phyloP scores from a whole-genome alignment of 1,140 invertebrate genomes.

The Heliconius nattereri region DNA sequence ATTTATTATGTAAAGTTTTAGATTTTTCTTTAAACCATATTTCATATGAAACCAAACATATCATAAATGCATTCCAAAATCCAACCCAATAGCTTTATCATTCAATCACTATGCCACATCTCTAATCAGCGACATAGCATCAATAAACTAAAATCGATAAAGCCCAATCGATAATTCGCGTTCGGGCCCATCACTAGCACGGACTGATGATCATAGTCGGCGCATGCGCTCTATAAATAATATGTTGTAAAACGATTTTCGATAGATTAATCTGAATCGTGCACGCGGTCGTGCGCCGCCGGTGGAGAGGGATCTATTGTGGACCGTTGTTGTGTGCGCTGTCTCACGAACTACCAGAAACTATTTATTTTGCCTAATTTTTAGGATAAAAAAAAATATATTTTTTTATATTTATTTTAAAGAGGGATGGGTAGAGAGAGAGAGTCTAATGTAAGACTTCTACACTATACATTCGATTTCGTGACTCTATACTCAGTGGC shows the following conservation, averaged over 20 bases:
- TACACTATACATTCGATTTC: too few relatives aligned
- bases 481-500: too few relatives aligned
- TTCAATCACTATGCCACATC: background rate
- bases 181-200: conserved; percentile 70
- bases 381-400: background rate
- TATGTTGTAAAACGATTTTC: conserved; percentile 82
- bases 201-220: conserved; percentile 79
- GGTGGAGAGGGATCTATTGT: conserved; percentile 76
- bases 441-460: too few relatives aligned
- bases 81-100: background rate
- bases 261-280: conserved; percentile 82
- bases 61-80: background rate
- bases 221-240: conserved; percentile 81
- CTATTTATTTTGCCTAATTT: conserved; percentile 18
- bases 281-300: conserved; percentile 75
- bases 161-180: conserved; percentile 45
- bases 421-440: too few relatives aligned
- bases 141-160: conserved; percentile 43
- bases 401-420: background rate
- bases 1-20: too few relatives aligned
- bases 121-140: conserved; percentile 3
- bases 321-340: conserved; percentile 62
- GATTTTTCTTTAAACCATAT: too few relatives aligned
- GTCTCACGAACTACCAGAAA: conserved; percentile 40
- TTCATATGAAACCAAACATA: too few relatives aligned